Evolutionary conservation across 2,797 vertebrate species (phyloP), one percentile per base, ranked within the genome.

Genomic region (Neoniphon sammara): DNA sequence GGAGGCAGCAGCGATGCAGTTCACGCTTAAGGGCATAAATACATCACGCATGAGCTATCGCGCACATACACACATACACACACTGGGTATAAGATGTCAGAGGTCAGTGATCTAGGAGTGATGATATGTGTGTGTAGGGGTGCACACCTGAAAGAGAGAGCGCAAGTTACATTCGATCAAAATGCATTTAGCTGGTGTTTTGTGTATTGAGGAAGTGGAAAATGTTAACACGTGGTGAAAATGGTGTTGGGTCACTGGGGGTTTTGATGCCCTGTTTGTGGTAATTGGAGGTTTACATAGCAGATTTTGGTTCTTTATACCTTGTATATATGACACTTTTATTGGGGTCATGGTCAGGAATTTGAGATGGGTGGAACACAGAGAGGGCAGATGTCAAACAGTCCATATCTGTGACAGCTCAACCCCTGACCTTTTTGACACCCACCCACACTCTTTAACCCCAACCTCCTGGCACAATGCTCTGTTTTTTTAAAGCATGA

Each of bases 341-440:
- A 73, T 50, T 14, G 63, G 63, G 50, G 68, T 68, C 61, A 70
- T 66, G 68, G 77, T 80, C 72, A 85, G 63, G 79, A 88, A 88
- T 91, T 73, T 75, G 83, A 81, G 72, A 77, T 54, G 58, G 17
- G 34, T 42, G 69, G 73, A 69, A 74, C 69, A 46, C 39, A 12
- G 17, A 73, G 61, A 42, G 69, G 65, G 59, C 68, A 17, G 67
- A 53, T 81, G 85, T 88, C 83, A 85, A 82, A 82, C 77, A 50
- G 58, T 70, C 20, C 25, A 56, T 79, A 84, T 66, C 79, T 89
- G 84, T 78, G 75, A 81, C 62, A 62, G 58, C 62, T 85, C 72
- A 84, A 77, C 72, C 69, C 27, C 47, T 82, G 73, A 88, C 78
- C 83, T 85, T 76, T 84, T 15, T 77, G 74, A 89, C 85, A 80